Conservation (phyloP, 2,113 vertebrate genomes). For the Pelvicachromis taeniatus region DNA sequence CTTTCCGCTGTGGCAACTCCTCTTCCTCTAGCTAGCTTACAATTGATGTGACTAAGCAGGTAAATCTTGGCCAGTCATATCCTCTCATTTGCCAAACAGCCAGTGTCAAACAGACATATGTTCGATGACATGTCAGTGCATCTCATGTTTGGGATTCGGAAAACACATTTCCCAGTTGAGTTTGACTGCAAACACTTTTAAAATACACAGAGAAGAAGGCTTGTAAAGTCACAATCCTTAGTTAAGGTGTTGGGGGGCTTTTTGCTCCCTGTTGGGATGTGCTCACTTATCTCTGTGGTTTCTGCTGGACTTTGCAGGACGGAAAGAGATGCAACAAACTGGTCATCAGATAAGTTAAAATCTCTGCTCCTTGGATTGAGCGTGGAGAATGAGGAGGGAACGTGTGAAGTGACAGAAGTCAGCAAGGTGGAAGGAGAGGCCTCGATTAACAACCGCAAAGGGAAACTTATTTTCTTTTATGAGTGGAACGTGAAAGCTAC, state of each 20-base stretch:
- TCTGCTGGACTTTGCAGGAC: conserved; percentile 76
- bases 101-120: neutral
- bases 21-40: neutral
- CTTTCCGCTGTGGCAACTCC: neutral
- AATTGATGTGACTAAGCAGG: neutral
- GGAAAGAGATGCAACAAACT: conserved; percentile 91
- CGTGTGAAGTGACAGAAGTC: conserved; percentile 91
- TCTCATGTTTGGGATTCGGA: neutral
- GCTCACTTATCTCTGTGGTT: neutral
- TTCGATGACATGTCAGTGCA: neutral
- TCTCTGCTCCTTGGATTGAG: conserved; percentile 79
- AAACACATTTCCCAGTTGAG: neutral
- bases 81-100: neutral
- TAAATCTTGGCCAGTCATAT: neutral
- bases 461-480: conserved; percentile 97
- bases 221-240: neutral
- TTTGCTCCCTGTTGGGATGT: neutral
- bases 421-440: conserved; percentile 91
- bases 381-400: conserved; percentile 83
- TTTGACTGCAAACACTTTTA: neutral
- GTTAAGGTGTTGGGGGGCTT: neutral
- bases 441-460: conserved; percentile 97
- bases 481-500: conserved; percentile 90
- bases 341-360: conserved; percentile 93
- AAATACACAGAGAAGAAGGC: neutral